Evolutionary conservation across 2,113 vertebrate genomes (phyloP).

Genomic region (Prionailurus bengalensis): DNA sequence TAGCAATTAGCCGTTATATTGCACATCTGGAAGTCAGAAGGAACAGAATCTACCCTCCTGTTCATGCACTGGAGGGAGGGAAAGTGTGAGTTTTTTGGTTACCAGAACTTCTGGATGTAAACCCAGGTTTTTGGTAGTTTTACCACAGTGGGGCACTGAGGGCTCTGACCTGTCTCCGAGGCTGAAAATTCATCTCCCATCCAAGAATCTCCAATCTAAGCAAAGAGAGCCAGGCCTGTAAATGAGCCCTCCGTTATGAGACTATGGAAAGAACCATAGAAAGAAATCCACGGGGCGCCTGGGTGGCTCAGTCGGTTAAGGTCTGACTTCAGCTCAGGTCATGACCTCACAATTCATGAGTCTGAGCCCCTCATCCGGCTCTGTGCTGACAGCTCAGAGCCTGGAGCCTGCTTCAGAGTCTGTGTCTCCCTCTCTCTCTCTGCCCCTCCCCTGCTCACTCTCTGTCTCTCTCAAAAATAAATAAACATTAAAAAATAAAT

Average conservation of each 20-base stretch:
- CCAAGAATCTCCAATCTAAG: background rate
- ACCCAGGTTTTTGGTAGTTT: conserved; percentile 20
- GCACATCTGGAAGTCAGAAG: conserved; percentile 65
- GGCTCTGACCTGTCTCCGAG: background rate
- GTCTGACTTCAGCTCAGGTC: too few relatives aligned
- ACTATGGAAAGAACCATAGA: background rate
- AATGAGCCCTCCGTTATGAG: background rate
- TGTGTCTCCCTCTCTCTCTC: too few relatives aligned
- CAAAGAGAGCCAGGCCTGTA: background rate
- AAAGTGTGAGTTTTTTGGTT: background rate
- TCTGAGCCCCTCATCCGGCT: too few relatives aligned
- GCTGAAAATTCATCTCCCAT: conserved; percentile 17
- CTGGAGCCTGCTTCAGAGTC: too few relatives aligned
- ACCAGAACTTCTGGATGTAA: background rate
- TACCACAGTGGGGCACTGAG: background rate
- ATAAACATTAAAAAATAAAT: too few relatives aligned
- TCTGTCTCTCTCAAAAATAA: too few relatives aligned
- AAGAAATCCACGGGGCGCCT: background rate
- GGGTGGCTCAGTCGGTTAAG: too few relatives aligned
- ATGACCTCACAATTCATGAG: too few relatives aligned
- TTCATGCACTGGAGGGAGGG: background rate
- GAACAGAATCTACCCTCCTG: background rate
- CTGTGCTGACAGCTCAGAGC: too few relatives aligned
- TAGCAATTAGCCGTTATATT: conserved; percentile 55
- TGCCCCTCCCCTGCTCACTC: too few relatives aligned